phyloP scores from a whole-genome alignment of 2,113 vertebrate genomes.

The Ammodytes marinus region DNA sequence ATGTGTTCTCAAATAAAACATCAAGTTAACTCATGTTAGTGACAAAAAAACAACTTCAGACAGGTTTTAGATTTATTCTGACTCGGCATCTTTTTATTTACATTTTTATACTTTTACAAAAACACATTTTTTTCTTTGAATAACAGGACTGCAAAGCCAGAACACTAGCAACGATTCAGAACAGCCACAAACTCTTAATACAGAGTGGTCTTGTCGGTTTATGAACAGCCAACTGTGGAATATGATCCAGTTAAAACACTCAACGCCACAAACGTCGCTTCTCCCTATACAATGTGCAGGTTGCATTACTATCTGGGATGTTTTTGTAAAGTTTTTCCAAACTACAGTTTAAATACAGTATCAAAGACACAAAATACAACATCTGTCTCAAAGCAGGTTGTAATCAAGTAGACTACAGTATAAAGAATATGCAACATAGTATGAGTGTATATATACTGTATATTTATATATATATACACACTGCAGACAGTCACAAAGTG shows the following conservation, averaged over 20 bases:
- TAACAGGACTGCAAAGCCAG: conserved; percentile 77
- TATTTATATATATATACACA: conserved; percentile 86
- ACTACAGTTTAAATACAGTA: conserved; percentile 92
- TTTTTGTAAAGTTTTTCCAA: conserved; percentile 84
- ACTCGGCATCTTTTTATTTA: conserved; percentile 73
- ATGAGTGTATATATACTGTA: conserved; percentile 71
- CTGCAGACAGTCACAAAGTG: conserved; percentile 82
- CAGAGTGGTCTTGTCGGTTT: conserved; percentile 86
- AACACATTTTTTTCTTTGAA: conserved; percentile 59
- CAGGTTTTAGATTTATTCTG: conserved; percentile 33
- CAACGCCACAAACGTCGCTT: conserved; percentile 85
- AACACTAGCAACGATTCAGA: conserved; percentile 75
- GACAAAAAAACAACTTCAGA: conserved; percentile 19
- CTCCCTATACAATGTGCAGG: conserved; percentile 83
- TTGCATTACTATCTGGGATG: conserved; percentile 77
- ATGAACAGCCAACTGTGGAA: conserved; percentile 89
- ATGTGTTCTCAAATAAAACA: not conserved
- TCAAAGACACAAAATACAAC: conserved; percentile 94
- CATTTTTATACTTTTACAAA: conserved; percentile 78
- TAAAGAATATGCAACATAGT: conserved; percentile 88
- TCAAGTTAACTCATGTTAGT: not conserved
- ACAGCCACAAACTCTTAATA: conserved; percentile 75
- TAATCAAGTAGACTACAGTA: conserved; percentile 88
- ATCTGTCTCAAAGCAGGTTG: conserved; percentile 90
- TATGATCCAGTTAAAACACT: conserved; percentile 89